Base-by-base conservation (phyloP, 2,113 vertebrate species). In the Elaphurus davidianus region DNA sequence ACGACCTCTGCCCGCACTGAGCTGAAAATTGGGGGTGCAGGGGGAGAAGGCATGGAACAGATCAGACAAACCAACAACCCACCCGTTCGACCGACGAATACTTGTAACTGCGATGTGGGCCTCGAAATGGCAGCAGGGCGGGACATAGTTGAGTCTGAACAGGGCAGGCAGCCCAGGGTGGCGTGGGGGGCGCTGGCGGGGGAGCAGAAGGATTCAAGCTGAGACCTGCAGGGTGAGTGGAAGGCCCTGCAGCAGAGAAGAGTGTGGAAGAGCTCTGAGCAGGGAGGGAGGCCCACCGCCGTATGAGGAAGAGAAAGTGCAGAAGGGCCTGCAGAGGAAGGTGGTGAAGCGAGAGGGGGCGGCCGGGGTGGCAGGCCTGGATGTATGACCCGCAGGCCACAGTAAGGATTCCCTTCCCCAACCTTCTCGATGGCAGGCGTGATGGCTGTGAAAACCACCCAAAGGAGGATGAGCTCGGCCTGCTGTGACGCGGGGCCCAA, bases 401-500 rank as follows among this genome's bases (percentile, higher is more conserved):
- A 1, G n/a, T 6, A 3, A 74, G 43, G 85, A 33, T 3, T 9
- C 17, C 62, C n/a, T 28, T 54, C 28, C 30, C 16, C 1, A 14
- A 23, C 33, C 23, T 17, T 81, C 23, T 19, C 5, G 40, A 64
- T 0, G 7, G 33, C 6, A 10, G 67, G 50, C 3, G 4, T 1
- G 36, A 7, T 1, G 36, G 45, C 52, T 1, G 33, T 3, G 45
- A 40, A 23, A n/a, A 25, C 43, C 43, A 25, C 7, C 28, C 50
- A 13, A 6, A 3, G 14, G 25, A 59, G 10, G 54, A 67, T 5
- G 83, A 76, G 74, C 25, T 3, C 0, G 13, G 3, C 36, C 8
- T 1, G 2, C 84, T 2, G 78, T 12, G 2, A 3, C 0, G 0
- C 2, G 36, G 30, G 4, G n/a, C 45, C 4, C 1, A 1, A 11